Evolutionary conservation across 2,888 invertebrate genomes (phyloP).

Genomic region (Plutella xylostella): DNA sequence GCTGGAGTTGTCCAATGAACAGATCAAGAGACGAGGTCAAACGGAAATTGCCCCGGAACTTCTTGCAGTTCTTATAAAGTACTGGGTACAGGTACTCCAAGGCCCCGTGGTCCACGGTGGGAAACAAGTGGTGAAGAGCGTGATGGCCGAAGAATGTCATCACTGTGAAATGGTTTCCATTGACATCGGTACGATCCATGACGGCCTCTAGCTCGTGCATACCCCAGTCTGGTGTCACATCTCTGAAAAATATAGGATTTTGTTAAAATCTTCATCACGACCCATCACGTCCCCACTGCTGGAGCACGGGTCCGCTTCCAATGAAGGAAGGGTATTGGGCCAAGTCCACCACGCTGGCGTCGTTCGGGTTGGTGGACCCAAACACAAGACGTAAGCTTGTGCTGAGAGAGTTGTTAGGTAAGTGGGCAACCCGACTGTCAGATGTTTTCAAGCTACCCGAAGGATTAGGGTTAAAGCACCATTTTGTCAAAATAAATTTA

Average conservation of each 20-base stretch:
- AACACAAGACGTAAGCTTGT: no score
- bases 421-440: no score
- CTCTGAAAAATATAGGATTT: constrained; percentile 38
- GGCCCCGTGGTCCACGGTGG: constrained; percentile 80
- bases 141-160: constrained; percentile 84
- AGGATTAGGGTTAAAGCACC: no score
- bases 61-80: constrained; percentile 70
- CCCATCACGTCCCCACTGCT: no score
- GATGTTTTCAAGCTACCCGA: no score
- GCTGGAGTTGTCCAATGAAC: constrained; percentile 43
- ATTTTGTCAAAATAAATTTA: no score
- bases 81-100: constrained; percentile 74
- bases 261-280: no score
- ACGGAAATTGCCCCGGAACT: constrained; percentile 69
- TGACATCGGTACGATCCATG: constrained; percentile 77
- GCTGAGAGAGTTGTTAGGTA: no score
- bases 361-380: no score
- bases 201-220: constrained; percentile 81
- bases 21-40: constrained; percentile 40
- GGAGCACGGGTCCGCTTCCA: no score
- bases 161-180: constrained; percentile 72
- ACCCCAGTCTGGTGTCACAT: constrained; percentile 76
- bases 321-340: no score
- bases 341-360: no score
- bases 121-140: constrained; percentile 82